These are phyloP conservation scores for Lontra canadensis DNA, from an alignment of 2,113 vertebrate genomes.

Conservation along the genomic window DNA sequence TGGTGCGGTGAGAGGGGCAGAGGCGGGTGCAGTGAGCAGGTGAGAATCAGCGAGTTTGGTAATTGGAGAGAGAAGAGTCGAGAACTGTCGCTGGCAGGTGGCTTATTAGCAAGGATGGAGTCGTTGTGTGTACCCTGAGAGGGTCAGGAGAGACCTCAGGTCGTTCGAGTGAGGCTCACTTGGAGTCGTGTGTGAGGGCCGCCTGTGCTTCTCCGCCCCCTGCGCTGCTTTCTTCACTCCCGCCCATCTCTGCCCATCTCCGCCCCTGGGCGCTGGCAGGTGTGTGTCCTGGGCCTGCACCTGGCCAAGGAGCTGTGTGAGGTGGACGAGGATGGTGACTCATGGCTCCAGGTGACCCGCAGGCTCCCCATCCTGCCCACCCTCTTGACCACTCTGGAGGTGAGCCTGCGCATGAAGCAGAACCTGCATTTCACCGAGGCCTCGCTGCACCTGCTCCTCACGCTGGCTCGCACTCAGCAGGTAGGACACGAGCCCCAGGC, in stretches of 20 bases:
- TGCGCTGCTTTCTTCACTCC: neutral
- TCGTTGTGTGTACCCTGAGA: rapidly evolving
- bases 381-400: conserved; percentile 92
- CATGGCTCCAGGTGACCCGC: conserved; percentile 93
- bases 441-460: conserved; percentile 94
- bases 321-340: conserved; percentile 93
- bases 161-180: neutral
- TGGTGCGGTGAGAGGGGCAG: neutral
- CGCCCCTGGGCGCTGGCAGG: conserved; percentile 81
- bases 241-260: neutral
- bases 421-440: conserved; percentile 98
- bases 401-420: conserved; percentile 94
- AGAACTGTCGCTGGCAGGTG: neutral
- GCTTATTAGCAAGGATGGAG: neutral
- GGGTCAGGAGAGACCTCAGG: neutral
- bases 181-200: too few relatives aligned
- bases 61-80: neutral
- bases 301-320: conserved; percentile 97
- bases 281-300: conserved; percentile 95
- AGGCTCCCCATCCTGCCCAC: conserved; percentile 93
- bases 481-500: conserved; percentile 79
- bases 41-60: neutral
- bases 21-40: too few relatives aligned
- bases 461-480: conserved; percentile 94
- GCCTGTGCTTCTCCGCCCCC: rapidly evolving